Evolutionary conservation across 2,113 vertebrate genomes (phyloP), one percentile per base, ranked within the genome.

Genomic region (Mionectes macconnelli): DNA sequence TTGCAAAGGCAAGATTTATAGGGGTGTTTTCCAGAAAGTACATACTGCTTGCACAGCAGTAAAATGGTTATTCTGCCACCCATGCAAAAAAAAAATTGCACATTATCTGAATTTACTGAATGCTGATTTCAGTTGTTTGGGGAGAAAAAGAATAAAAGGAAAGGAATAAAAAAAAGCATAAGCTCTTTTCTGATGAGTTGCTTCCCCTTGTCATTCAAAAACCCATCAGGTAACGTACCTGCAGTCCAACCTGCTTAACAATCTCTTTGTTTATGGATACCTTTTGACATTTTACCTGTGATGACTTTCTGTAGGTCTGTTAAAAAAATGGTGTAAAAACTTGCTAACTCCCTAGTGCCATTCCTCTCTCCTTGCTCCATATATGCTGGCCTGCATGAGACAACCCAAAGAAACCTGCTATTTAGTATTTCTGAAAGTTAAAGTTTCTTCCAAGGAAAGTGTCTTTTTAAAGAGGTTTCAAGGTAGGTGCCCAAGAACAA

Each of bases 281-380:
- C 77, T 86, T 97, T 96, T 20, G 77, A 83, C 35, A 31, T n/a
- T 85, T 90, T 85, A 94, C 60, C 52, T 96, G 96, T 52, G 37
- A 75, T 87, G 35, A 95, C 86, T 28, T 97, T 97, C 96, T 97
- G 95, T 35, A 96, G 82, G 74, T 74, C 96, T 98, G 91, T 47
- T 14, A 40, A 89, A 66, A 90, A 60, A 37, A 15, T 5, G 55
- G 35, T 40, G 22, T 63, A 47, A 78, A 92, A 83, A 31, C 20
- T 63, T 49, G 8, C 7, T 8, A 91, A 18, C 21, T 70, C 17
- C 44, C 25, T 5, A 56, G 18, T 19, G 37, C 27, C 27, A 30
- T 68, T 94, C 28, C 40, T 72, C 19, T 56, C 30, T 42, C 60
- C 35, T 14, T 31, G 37, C 33, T 31, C 19, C 31, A 30, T 4